Evolutionary conservation across 2,888 invertebrate species (phyloP).

Genomic region (Euzophera pinguis): DNA sequence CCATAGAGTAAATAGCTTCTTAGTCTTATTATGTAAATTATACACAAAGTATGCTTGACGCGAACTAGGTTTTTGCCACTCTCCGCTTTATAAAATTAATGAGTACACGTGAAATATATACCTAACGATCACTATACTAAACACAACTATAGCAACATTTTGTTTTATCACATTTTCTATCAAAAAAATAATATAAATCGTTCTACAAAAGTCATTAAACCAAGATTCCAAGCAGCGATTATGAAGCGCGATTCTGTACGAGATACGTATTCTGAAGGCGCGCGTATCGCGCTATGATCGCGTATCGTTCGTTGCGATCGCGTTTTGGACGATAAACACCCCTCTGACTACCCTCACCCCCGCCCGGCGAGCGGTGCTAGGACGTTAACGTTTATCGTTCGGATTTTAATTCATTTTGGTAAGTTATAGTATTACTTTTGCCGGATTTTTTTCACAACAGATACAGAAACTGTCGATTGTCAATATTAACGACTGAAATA

Average conservation of each 20-base stretch:
- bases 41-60: too few relatives aligned
- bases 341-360: neutral
- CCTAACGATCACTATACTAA: too few relatives aligned
- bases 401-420: neutral
- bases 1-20: too few relatives aligned
- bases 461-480: too few relatives aligned
- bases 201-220: slow-evolving; percentile 8
- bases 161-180: neutral
- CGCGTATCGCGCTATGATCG: slow-evolving; percentile 3
- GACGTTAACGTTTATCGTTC: neutral
- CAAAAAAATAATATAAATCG: slow-evolving; percentile 3
- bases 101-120: too few relatives aligned
- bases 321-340: slow-evolving; percentile 9
- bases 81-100: too few relatives aligned
- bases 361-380: neutral
- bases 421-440: too few relatives aligned
- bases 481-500: too few relatives aligned
- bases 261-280: slow-evolving; percentile 9
- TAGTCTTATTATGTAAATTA: too few relatives aligned
- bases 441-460: too few relatives aligned
- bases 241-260: neutral
- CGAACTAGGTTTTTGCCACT: too few relatives aligned
- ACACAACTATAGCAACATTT: neutral
- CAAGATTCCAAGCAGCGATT: slow-evolving; percentile 1
- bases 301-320: neutral